These are phyloP conservation scores for Progne subis DNA, from an alignment of 2,113 vertebrate genomes.

Conservation along the genomic window DNA sequence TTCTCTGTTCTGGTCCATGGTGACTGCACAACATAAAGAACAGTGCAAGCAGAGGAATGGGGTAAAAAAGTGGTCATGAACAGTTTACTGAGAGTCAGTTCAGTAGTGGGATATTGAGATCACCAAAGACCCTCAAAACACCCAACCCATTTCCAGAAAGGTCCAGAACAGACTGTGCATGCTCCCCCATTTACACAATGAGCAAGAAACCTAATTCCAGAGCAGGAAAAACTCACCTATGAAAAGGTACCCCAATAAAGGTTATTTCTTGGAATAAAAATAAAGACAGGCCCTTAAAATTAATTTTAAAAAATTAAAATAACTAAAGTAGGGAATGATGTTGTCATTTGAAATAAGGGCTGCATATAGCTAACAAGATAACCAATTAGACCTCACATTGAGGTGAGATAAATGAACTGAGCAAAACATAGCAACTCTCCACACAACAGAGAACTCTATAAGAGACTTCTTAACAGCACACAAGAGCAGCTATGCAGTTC, in stretches of 20 bases:
- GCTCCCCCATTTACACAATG: no score
- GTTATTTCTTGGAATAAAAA: background rate
- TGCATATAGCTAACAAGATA: background rate
- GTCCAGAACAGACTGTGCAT: background rate
- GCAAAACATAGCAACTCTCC: background rate
- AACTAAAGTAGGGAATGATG: accelerated
- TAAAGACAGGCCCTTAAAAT: background rate
- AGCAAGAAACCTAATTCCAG: background rate
- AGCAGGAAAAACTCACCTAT: background rate
- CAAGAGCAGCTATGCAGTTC: background rate
- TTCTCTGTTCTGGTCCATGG: background rate
- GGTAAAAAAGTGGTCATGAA: background rate
- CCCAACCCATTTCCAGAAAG: background rate
- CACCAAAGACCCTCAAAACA: background rate
- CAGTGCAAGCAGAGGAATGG: background rate
- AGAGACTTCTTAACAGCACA: background rate
- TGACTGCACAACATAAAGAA: background rate
- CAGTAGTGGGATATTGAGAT: background rate
- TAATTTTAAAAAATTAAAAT: accelerated
- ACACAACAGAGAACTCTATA: background rate
- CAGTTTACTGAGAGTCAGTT: background rate
- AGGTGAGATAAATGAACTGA: background rate
- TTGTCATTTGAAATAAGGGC: background rate
- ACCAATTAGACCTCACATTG: background rate
- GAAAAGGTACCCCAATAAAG: background rate